Conservation (phyloP, 2,888 invertebrate species). For the Diogma glabrata region DNA sequence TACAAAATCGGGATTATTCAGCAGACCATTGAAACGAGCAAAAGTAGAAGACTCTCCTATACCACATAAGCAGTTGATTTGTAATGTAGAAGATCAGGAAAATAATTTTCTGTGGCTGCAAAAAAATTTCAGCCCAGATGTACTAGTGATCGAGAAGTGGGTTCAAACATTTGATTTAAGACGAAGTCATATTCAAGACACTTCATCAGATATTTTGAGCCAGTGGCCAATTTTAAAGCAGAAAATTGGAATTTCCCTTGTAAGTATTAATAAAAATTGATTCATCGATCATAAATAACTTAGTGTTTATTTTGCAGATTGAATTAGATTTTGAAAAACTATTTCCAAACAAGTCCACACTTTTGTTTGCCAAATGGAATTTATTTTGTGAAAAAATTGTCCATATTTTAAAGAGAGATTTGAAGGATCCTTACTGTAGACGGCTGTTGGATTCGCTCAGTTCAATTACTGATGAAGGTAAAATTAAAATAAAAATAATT, state of each 20-base stretch:
- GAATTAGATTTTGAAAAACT: no score
- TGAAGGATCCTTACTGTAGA: no score
- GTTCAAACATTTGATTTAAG: neutral
- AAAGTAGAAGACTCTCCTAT: neutral
- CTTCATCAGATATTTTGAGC: neutral
- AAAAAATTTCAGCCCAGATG: neutral
- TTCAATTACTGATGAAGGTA: no score
- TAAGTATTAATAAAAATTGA: neutral
- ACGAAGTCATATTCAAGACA: neutral
- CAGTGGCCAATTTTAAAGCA: neutral
- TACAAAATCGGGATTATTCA: no score
- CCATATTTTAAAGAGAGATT: no score
- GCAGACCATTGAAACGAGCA: neutral
- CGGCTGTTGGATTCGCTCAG: no score
- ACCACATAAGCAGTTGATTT: neutral
- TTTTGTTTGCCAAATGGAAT: no score
- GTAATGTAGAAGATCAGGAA: neutral
- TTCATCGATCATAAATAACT: no score
- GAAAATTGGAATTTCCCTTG: conserved; percentile 1
- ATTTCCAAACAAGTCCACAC: no score
- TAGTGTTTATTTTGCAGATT: no score
- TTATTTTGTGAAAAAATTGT: no score
- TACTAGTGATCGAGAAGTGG: neutral
- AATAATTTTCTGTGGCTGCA: neutral
- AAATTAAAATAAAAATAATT: no score